Base-by-base conservation (phyloP, 2,113 vertebrate genomes). In the Cyrtonyx montezumae region DNA sequence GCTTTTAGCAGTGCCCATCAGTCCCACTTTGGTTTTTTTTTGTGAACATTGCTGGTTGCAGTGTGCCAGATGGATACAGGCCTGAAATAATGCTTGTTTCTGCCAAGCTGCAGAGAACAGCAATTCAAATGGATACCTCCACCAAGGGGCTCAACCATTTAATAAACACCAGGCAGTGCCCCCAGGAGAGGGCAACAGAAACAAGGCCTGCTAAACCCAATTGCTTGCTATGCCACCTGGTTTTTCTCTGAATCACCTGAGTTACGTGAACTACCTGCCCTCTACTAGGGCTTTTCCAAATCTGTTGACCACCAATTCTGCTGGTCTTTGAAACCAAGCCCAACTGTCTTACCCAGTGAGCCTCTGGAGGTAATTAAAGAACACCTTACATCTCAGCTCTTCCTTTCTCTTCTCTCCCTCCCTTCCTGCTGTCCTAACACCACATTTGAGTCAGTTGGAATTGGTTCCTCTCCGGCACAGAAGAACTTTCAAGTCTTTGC, bases 1-100 rank as follows among this genome's bases (percentile, higher is more conserved):
- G 85, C 88, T 93, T 94, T 90, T 83, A 95, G 59, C 85, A 86
- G 30, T 61, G 48, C 49, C 67, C 77, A 5, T 82, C 68, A 87
- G 68, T 37, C 51, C 65, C 76, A 91, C 76, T 91, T 40, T 40
- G 12, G 10, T 12, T 40, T 40, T 12, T 28, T 69, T 14, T 26
- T 26, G 20, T 77, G 45, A 40, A 62, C 36, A 22, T 51, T 84
- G 61, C 11, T 67, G 26, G 22, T 78, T 80, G 42, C 88, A 86
- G 83, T 43, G 53, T 51, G 22, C 13, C 42, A 88, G 67, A 74
- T 88, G 81, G 34, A 69, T 21, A 74, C 43, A 56, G 76, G 61
- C 46, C 43, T 88, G 5, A 8, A 78, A 83, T 86, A 58, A 42
- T 25, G 3, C 32, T 81, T 75, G 17, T 36, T 84, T 79, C 74